These are phyloP conservation scores for Trochalopteron elliotii DNA, from an alignment of 2,113 vertebrate species.

Conservation along the genomic window DNA sequence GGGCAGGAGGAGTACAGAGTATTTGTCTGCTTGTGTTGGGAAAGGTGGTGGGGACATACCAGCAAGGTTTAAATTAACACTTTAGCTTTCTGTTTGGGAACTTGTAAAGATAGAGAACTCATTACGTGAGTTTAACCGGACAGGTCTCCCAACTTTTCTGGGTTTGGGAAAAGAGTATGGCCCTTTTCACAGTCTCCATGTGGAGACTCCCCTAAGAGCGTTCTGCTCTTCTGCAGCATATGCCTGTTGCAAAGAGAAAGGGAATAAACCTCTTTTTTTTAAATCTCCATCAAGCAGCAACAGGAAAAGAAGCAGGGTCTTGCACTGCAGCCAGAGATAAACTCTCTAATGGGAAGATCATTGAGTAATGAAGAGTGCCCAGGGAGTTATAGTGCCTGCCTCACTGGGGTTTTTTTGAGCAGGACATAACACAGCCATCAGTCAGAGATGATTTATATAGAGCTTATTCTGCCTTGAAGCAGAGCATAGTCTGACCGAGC, in stretches of 20 bases:
- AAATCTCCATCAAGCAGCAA: accelerated
- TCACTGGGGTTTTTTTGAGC: neutral
- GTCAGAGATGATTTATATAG: constrained; percentile 5
- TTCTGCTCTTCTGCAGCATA: neutral
- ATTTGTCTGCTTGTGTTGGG: accelerated
- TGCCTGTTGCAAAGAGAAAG: neutral
- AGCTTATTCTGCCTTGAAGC: neutral
- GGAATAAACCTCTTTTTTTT: neutral
- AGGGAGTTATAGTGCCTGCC: neutral
- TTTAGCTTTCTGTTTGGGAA: neutral
- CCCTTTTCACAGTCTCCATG: neutral
- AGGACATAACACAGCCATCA: neutral
- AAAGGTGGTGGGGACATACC: neutral
- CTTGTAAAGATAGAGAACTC: neutral
- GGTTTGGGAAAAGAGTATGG: neutral
- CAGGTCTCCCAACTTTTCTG: neutral
- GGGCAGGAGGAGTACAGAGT: neutral
- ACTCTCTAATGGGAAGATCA: neutral
- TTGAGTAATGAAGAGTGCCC: neutral
- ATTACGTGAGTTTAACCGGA: neutral
- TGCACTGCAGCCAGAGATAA: neutral
- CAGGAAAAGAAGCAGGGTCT: neutral
- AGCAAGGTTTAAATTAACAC: neutral
- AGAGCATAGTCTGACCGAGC: neutral
- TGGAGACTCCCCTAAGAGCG: neutral